A percentile compares a stretch with the other conserved stretches of the same genome.
Conservation (phyloP, 2,888 invertebrate genomes). For the Cenopis cana region DNA sequence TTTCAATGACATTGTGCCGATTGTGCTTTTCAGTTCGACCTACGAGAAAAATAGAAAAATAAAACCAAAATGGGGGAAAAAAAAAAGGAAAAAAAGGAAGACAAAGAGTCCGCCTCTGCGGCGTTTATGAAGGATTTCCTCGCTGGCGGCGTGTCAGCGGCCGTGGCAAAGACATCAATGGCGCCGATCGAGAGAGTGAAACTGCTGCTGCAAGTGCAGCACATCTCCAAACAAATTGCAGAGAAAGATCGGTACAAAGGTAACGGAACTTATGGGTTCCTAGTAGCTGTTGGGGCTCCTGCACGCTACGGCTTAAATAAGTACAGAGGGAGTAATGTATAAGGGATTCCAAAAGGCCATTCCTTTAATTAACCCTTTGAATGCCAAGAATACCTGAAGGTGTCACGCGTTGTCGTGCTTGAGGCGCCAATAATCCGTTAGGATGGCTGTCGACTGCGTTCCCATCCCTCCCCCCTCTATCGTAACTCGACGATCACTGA, state of each 20-base stretch:
- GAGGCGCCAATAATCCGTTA: no score
- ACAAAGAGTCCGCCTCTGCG: slow-evolving; percentile 70
- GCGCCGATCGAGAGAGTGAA: slow-evolving; percentile 98
- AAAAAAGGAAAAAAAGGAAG: slow-evolving; percentile 50
- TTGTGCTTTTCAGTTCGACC: not conserved
- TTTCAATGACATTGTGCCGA: no score
- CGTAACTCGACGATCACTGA: no score
- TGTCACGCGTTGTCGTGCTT: no score
- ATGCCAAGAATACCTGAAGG: no score
- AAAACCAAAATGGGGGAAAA: slow-evolving; percentile 34
- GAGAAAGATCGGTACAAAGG: slow-evolving; percentile 95
- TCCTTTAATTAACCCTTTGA: no score
- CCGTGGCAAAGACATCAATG: slow-evolving; percentile 96
- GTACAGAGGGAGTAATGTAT: no score
- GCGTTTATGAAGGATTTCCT: slow-evolving; percentile 95
- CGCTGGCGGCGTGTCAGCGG: slow-evolving; percentile 96
- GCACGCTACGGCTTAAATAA: no score
- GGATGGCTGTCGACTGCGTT: no score
- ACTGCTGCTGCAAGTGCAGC: slow-evolving; percentile 96
- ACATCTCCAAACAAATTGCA: slow-evolving; percentile 95
- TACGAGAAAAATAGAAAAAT: slow-evolving; percentile 1
- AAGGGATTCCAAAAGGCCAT: no score
- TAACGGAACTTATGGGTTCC: slow-evolving; percentile 40
- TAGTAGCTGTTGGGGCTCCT: no score
- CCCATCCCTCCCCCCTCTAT: no score